Evolutionary conservation across 30 jellyfish, hydroid and myxozoan genomes (phyloP), one percentile per base, ranked within the genome.

Genomic region (Aurelia sp.): DNA sequence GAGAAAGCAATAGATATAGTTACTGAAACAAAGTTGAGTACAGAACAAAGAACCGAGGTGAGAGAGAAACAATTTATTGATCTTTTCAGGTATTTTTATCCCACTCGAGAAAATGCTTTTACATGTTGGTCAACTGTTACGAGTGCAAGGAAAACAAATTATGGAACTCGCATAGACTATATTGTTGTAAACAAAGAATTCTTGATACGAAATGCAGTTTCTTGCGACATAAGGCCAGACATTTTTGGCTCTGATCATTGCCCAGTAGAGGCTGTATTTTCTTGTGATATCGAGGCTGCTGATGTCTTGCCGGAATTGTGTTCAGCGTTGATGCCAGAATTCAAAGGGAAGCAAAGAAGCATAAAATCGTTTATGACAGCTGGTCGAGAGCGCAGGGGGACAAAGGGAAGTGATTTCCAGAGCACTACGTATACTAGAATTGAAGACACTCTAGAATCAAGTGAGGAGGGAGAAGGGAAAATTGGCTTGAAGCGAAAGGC

Each of bases 201-300:
- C 59, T 66, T 53, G 2, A 13, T 15, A 23, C 74, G 62, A 13
- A 19, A 66, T 62, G 96, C 89, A 4, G 68, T 52, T 16, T 19
- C 77, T 4, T 89, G 97, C 65, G 92, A 66, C 79, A 85, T 94
- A 40, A 95, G 94, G 23, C 95, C 97, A 6, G 99, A 94, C 47
- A 80, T 94, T 1, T 84, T 84, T 47, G 97, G 99, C 33, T 94
- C 99, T 21, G 99, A 94, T 67, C 99, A 94, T 71, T 94, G 99
- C 57, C 99, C 99, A 9, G 97, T 94, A 57, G 97, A 53, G 68
- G 96, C 97, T 10, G 78, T 30, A 6, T 85, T 94, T 61, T 44
- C 53, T 10, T 71, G 88, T 71, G 82, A 62, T 23, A 47, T 94
- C 16, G 48, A 50, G n/a, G 59, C 90, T 9, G 71, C 91, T n/a